Conservation (phyloP, 2,888 invertebrate species). For the Horisme vitalbata region DNA sequence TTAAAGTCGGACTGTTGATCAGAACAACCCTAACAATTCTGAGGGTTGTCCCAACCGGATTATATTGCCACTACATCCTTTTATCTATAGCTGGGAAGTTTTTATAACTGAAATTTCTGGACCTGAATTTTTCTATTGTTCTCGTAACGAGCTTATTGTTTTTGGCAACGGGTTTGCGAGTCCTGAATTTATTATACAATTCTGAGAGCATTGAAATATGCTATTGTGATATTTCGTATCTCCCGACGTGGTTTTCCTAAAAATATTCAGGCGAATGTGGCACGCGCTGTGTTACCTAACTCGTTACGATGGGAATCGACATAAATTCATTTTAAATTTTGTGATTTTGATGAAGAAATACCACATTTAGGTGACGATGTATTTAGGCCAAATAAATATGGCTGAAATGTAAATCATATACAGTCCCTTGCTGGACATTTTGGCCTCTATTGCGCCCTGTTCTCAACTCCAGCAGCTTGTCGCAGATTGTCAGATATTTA, state of each 20-base stretch:
- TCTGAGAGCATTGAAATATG: slow-evolving; percentile 6
- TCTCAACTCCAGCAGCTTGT: too few relatives aligned
- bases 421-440: too few relatives aligned
- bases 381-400: too few relatives aligned
- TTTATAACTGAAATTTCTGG: slow-evolving; percentile 31
- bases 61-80: slow-evolving; percentile 30
- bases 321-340: too few relatives aligned
- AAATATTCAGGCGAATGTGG: too few relatives aligned
- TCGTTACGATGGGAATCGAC: too few relatives aligned
- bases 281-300: too few relatives aligned
- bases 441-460: too few relatives aligned
- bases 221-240: slow-evolving; percentile 3
- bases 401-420: too few relatives aligned
- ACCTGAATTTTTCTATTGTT: slow-evolving; percentile 25
- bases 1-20: neutral
- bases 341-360: too few relatives aligned
- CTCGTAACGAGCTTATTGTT: slow-evolving; percentile 25
- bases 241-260: neutral
- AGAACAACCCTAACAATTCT: neutral
- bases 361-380: too few relatives aligned
- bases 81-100: slow-evolving; percentile 30
- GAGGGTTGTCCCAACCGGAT: slow-evolving; percentile 27
- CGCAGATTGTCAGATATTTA: too few relatives aligned
- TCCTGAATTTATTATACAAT: slow-evolving; percentile 12
- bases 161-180: slow-evolving; percentile 18